A percentile compares a stretch with the other conserved stretches of the same genome.
Evolutionary conservation across 2,888 invertebrate species (phyloP).

Genomic region (Branchellion lobata): DNA sequence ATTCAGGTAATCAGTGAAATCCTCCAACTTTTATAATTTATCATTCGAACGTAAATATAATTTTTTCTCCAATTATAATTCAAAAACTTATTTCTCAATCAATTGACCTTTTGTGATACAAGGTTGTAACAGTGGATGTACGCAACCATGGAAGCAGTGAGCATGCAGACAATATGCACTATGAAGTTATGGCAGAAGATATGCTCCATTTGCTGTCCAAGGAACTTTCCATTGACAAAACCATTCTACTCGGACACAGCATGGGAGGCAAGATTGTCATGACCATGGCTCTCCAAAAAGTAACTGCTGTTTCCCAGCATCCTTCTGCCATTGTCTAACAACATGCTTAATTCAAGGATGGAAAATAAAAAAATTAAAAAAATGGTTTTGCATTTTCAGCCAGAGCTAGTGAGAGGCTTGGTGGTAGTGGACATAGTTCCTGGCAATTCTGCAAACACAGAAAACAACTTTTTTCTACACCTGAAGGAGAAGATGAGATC

Average conservation of each 20-base stretch:
- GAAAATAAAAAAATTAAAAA: no score
- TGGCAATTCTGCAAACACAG: constrained; percentile 51
- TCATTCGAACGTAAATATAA: no score
- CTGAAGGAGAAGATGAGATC: constrained; percentile 66
- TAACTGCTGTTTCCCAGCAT: constrained; percentile 19
- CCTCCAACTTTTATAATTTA: no score
- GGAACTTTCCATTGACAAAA: constrained; percentile 64
- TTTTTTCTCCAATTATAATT: no score
- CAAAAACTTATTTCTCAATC: no score
- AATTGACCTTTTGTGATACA: no score
- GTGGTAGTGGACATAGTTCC: constrained; percentile 76
- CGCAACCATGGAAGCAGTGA: constrained; percentile 94
- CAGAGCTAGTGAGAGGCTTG: constrained; percentile 68
- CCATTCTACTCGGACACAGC: constrained; percentile 76
- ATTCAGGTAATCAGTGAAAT: constrained; percentile 68
- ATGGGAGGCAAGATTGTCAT: constrained; percentile 93
- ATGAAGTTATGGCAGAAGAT: constrained; percentile 75
- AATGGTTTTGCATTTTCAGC: constrained; percentile 54
- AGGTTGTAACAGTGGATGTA: constrained; percentile 80
- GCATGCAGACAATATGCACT: constrained; percentile 74
- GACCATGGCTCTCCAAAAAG: constrained; percentile 71
- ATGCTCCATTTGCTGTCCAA: constrained; percentile 63
- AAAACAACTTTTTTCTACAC: constrained; percentile 66
- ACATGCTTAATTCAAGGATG: no score
- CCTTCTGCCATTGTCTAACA: no score